Conservation (phyloP, 2,113 vertebrate genomes). For the Pterophyllum scalare region DNA sequence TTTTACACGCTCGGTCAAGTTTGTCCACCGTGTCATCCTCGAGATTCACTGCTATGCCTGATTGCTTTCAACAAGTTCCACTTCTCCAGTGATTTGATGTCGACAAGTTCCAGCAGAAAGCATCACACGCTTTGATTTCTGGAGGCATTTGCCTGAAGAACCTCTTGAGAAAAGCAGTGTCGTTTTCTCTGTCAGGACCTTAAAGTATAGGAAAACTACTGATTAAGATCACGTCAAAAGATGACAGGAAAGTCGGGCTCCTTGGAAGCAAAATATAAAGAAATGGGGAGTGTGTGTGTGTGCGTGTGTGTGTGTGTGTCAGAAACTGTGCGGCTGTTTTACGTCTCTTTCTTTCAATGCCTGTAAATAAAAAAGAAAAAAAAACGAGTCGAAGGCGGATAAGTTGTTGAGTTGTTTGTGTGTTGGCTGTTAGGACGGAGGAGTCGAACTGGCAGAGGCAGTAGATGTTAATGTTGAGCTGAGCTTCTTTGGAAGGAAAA, state of each 20-base stretch:
- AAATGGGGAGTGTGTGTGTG: not conserved
- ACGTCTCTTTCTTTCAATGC: not conserved
- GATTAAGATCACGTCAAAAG: not conserved
- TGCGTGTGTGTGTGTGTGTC: not conserved
- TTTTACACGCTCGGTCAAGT: slow-evolving; percentile 56
- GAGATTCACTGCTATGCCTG: slow-evolving; percentile 40
- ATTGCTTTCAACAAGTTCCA: slow-evolving; percentile 67
- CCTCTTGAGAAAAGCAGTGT: not conserved
- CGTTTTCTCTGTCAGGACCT: not conserved
- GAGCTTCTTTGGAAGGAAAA: slow-evolving; percentile 19
- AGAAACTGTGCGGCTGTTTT: not conserved
- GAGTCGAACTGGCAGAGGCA: not conserved
- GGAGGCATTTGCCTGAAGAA: slow-evolving; percentile 16
- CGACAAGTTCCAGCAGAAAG: slow-evolving; percentile 40
- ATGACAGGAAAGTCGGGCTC: not conserved
- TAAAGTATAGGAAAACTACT: accelerated
- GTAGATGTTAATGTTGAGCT: not conserved
- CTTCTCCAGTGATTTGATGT: slow-evolving; percentile 38
- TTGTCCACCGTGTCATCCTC: slow-evolving; percentile 48
- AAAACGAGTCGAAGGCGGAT: not conserved
- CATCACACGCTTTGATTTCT: slow-evolving; percentile 46
- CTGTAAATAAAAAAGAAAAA: not conserved
- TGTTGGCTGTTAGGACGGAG: not conserved
- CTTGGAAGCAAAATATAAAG: not conserved
- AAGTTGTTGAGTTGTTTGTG: not conserved